phyloP scores from a whole-genome alignment of 2,888 invertebrate genomes.

The Nasonia oneida region DNA sequence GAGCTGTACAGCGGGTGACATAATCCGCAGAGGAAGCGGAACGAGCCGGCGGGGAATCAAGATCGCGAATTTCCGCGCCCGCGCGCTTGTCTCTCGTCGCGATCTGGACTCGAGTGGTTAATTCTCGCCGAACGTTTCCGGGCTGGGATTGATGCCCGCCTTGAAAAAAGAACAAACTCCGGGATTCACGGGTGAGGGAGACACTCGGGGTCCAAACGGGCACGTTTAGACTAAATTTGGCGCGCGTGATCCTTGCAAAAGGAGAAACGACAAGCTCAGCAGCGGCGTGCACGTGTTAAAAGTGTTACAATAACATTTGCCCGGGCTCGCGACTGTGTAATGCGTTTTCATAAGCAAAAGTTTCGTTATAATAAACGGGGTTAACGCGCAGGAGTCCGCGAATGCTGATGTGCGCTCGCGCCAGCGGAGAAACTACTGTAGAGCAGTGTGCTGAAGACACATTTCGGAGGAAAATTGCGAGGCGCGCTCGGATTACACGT shows the following conservation, averaged over 20 bases:
- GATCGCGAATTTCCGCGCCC: not conserved
- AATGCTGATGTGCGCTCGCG: not conserved
- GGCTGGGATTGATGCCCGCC: too few relatives aligned
- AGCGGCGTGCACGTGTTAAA: slow-evolving; percentile 6
- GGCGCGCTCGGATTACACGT: slow-evolving; percentile 13
- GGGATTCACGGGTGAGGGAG: not conserved
- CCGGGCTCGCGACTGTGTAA: slow-evolving; percentile 9
- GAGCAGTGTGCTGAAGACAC: slow-evolving; percentile 8
- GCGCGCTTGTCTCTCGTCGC: not conserved
- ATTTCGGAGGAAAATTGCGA: slow-evolving; percentile 36
- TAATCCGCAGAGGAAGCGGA: not conserved
- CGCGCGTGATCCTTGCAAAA: slow-evolving; percentile 9
- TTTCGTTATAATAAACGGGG: slow-evolving; percentile 41
- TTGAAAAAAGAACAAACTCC: too few relatives aligned
- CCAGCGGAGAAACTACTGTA: not conserved
- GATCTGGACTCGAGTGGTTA: not conserved
- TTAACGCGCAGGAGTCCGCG: slow-evolving; percentile 26
- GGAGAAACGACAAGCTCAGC: slow-evolving; percentile 23
- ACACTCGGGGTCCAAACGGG: not conserved
- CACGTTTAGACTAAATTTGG: not conserved
- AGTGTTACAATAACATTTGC: slow-evolving; percentile 45
- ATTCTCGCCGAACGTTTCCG: not conserved
- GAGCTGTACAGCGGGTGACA: not conserved
- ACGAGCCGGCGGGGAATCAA: not conserved
- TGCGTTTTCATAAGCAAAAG: slow-evolving; percentile 42